phyloP scores from a whole-genome alignment of 1,140 invertebrate genomes.

The Limonius californicus region DNA sequence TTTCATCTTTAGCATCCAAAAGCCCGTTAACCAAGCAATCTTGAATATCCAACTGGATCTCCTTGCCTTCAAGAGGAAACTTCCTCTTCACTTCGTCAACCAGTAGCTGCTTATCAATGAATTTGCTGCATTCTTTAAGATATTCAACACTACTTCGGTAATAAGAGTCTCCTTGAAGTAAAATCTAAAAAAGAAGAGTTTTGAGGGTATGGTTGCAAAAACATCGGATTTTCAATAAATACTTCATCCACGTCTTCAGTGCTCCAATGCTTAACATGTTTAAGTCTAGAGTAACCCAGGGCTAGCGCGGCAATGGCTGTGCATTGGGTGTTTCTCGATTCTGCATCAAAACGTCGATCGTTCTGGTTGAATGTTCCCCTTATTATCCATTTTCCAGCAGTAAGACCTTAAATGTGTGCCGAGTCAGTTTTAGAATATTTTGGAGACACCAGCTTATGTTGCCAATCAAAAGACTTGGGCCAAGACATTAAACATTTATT shows the following conservation, averaged over 20 bases:
- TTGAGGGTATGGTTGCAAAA: too few species aligned
- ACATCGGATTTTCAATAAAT: conserved; percentile 1
- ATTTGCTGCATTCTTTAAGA: conserved; percentile 47
- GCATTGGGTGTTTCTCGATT: conserved; percentile 50
- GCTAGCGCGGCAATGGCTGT: conserved; percentile 50
- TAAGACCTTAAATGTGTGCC: conserved; percentile 45
- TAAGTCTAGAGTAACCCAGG: conserved; percentile 43
- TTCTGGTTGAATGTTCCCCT: conserved; percentile 50
- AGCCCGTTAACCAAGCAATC: conserved; percentile 43
- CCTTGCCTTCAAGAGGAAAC: conserved; percentile 39
- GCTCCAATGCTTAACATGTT: conserved; percentile 47
- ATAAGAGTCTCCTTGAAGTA: conserved; percentile 48
- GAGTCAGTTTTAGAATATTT: too few species aligned
- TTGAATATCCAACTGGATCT: conserved; percentile 37
- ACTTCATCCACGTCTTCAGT: conserved; percentile 50
- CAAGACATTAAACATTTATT: too few species aligned
- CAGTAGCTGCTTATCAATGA: conserved; percentile 34
- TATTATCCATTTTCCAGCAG: conserved; percentile 50
- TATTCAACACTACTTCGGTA: conserved; percentile 49
- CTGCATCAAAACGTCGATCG: conserved; percentile 47
- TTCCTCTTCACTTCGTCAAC: conserved; percentile 43
- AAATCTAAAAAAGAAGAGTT: too few species aligned
- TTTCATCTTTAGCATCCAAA: conserved; percentile 43
- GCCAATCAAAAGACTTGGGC: too few species aligned
- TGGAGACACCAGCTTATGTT: too few species aligned